Percentiles rank a stretch among this genome's conserved stretches.
Conservation (phyloP, 2,797 vertebrate genomes). For the Gastrophryne carolinensis region DNA sequence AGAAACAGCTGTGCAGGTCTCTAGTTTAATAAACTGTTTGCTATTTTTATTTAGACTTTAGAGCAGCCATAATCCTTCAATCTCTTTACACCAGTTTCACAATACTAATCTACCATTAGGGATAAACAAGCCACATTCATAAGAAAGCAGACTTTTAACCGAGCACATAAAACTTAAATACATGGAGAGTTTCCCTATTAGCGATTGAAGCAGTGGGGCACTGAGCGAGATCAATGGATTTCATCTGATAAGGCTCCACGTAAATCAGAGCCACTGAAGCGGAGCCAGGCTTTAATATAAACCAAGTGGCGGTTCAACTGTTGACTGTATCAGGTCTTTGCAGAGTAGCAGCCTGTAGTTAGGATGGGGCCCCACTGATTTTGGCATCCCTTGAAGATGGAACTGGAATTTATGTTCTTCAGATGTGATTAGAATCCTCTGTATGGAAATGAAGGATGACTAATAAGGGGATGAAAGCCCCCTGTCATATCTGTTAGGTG, state of each 20-base stretch:
- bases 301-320: neutral
- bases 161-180: neutral
- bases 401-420: constrained; percentile 18
- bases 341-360: neutral
- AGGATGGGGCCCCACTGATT: constrained; percentile 4
- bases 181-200: neutral
- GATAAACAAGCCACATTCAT: neutral
- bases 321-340: neutral
- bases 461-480: neutral
- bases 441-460: neutral
- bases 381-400: neutral
- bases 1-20: too few species aligned
- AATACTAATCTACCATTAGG: neutral
- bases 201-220: neutral
- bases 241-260: neutral
- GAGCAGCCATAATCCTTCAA: too few species aligned
- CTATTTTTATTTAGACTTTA: too few species aligned
- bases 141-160: neutral
- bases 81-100: neutral
- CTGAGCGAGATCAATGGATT: neutral
- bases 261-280: neutral
- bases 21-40: too few species aligned
- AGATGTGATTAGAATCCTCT: constrained; percentile 17
- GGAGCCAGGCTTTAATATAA: neutral
- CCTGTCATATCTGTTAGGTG: neutral